These are phyloP conservation scores for Pollachius pollachius DNA, from an alignment of 2,113 vertebrate species.

Conservation along the genomic window DNA sequence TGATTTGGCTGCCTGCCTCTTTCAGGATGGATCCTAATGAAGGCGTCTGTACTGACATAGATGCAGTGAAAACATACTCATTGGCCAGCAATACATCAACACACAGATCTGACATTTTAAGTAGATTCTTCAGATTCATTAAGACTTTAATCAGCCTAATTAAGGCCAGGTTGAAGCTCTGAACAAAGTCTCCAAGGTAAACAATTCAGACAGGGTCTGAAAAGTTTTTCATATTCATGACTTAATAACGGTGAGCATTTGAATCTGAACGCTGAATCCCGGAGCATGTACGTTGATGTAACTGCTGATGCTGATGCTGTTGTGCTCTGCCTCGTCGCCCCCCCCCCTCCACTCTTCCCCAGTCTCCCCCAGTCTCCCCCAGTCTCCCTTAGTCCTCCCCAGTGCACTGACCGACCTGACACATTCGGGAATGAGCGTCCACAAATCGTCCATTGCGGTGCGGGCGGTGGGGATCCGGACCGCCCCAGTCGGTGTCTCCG, in stretches of 20 bases:
- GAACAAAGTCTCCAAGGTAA: background rate
- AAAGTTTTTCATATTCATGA: background rate
- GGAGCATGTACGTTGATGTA: background rate
- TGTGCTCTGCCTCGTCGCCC: background rate
- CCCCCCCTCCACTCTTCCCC: too few species aligned
- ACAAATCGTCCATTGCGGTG: slow-evolving; percentile 58
- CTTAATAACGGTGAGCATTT: background rate
- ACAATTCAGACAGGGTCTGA: background rate
- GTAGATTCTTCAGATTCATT: too few species aligned
- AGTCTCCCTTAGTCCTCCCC: background rate
- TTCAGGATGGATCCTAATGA: too few species aligned
- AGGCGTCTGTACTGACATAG: too few species aligned
- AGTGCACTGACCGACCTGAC: slow-evolving; percentile 31
- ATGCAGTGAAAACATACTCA: too few species aligned
- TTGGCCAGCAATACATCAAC: too few species aligned
- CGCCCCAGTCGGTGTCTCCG: slow-evolving; percentile 26
- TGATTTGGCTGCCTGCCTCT: too few species aligned
- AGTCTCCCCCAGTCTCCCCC: background rate
- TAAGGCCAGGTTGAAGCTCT: too few species aligned
- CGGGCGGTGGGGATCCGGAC: slow-evolving; percentile 10
- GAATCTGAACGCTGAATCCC: background rate
- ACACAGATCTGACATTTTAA: too few species aligned
- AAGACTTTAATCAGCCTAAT: too few species aligned
- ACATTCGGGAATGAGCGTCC: slow-evolving; percentile 56
- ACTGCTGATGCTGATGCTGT: background rate